Percentiles rank a stretch among this genome's conserved stretches.
Conservation (phyloP, 2,797 vertebrate species). For the Philypnodon macrostomus region DNA sequence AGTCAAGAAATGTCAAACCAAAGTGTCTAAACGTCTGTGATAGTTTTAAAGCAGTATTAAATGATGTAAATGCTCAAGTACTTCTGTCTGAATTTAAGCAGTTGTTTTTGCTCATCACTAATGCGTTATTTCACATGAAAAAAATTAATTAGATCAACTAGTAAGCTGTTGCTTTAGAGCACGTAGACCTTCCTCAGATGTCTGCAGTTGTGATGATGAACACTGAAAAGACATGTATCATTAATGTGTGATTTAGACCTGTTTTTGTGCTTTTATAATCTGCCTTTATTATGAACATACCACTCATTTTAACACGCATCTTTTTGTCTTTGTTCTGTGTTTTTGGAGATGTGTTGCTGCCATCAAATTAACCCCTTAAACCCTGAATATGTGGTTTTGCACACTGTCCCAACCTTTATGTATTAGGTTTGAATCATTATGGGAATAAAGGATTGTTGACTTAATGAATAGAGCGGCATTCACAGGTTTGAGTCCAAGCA, state of each 20-base stretch:
- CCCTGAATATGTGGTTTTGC: too few relatives aligned
- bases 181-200: conserved; percentile 28
- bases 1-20: too few relatives aligned
- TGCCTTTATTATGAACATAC: too few relatives aligned
- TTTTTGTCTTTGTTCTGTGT: too few relatives aligned
- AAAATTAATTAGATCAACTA: conserved; percentile 19
- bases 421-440: not conserved
- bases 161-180: conserved; percentile 20
- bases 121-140: conserved; percentile 22
- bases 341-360: too few relatives aligned
- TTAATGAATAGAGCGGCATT: not conserved
- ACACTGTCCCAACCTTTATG: too few relatives aligned
- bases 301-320: too few relatives aligned
- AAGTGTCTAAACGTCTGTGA: too few relatives aligned
- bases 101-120: conserved; percentile 19
- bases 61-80: conserved; percentile 19
- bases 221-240: conserved; percentile 21
- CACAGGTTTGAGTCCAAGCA: not conserved
- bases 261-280: too few relatives aligned
- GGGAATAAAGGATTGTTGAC: not conserved
- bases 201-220: conserved; percentile 20
- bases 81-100: conserved; percentile 9
- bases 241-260: conserved; percentile 16
- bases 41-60: too few relatives aligned
- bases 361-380: too few relatives aligned